Percentiles rank a stretch among this genome's conserved stretches.
These are phyloP conservation scores for Leptinotarsa peninsularis DNA, from an alignment of 2,888 invertebrate genomes.

Conservation along the genomic window DNA sequence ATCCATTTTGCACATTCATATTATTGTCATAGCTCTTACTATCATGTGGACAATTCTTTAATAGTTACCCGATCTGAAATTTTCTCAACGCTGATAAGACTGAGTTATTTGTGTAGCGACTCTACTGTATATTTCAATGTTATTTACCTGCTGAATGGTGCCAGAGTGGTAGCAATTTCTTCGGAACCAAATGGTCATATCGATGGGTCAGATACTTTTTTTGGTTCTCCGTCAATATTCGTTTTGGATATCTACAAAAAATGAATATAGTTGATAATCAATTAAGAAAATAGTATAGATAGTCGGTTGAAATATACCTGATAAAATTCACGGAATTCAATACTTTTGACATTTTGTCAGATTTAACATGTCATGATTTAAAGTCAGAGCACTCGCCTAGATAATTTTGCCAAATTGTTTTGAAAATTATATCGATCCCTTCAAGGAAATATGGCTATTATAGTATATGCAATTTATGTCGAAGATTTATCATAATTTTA, in stretches of 20 bases:
- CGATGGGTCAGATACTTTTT: conserved; percentile 21
- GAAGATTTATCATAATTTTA: no score
- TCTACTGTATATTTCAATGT: background rate
- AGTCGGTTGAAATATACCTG: background rate
- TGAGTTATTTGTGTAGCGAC: background rate
- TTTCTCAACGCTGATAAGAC: no score
- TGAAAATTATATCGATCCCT: no score
- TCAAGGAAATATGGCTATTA: no score
- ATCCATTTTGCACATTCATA: no score
- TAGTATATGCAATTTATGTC: no score
- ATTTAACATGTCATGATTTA: background rate
- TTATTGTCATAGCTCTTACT: no score
- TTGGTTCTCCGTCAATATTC: conserved; percentile 8
- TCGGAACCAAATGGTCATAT: conserved; percentile 31
- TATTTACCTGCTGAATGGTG: conserved; percentile 35
- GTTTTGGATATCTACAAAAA: conserved; percentile 12
- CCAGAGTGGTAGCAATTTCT: conserved; percentile 32
- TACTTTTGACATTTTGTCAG: conserved; percentile 1
- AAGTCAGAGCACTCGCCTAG: background rate
- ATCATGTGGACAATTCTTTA: no score
- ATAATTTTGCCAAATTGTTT: no score
- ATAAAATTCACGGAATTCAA: background rate
- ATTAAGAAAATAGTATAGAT: background rate
- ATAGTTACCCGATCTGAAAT: no score
- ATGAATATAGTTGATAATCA: background rate